phyloP scores from a whole-genome alignment of 2,888 invertebrate species.

The Polyommatus iphigenia region DNA sequence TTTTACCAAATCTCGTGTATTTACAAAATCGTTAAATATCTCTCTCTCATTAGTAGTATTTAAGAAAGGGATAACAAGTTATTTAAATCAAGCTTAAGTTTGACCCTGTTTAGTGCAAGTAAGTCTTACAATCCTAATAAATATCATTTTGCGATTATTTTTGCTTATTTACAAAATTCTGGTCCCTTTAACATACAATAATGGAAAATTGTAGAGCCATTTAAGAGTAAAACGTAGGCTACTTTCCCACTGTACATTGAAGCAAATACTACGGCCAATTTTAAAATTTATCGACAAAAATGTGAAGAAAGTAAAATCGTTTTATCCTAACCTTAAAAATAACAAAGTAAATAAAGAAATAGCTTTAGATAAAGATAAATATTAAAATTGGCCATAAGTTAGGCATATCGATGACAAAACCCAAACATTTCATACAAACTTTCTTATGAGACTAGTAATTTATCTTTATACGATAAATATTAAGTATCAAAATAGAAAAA shows the following conservation, averaged over 20 bases:
- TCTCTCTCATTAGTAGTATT: not conserved
- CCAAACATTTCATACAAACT: not conserved
- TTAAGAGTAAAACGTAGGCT: not conserved
- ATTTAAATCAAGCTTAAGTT: not conserved
- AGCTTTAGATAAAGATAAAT: constrained; percentile 2
- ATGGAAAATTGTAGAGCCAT: not conserved
- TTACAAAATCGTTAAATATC: not conserved
- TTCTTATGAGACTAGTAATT: constrained; percentile 3
- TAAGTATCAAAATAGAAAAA: constrained; percentile 15
- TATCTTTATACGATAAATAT: not conserved
- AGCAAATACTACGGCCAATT: not conserved
- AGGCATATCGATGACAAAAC: constrained; percentile 4
- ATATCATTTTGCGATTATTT: not conserved
- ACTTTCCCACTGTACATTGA: not conserved
- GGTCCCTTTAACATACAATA: not conserved
- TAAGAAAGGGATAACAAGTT: no score
- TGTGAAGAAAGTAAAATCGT: not conserved
- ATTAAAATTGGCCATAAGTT: not conserved
- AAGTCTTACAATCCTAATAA: not conserved
- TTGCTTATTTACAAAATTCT: not conserved
- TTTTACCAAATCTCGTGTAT: not conserved
- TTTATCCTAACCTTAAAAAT: not conserved
- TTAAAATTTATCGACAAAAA: constrained; percentile 4
- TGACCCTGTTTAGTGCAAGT: not conserved
- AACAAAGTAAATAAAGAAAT: not conserved